phyloP scores from a whole-genome alignment of 2,113 vertebrate genomes.

The Scalopus aquaticus region DNA sequence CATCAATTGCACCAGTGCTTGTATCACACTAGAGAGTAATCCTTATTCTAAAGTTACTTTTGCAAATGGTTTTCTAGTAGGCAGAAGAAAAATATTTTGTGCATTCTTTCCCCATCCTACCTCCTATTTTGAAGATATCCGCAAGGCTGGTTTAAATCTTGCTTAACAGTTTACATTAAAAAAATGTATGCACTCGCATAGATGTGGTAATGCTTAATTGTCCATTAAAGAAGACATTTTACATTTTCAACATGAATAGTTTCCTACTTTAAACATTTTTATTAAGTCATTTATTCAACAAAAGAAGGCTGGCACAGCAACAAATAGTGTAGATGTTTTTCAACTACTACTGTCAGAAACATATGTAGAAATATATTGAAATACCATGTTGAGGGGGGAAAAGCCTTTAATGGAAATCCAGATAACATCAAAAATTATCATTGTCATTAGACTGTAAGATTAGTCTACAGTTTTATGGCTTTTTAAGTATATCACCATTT shows the following conservation, averaged over 20 bases:
- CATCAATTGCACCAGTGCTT: not conserved
- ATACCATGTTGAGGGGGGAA: not conserved
- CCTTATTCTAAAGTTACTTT: not conserved
- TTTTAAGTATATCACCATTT: slow-evolving; percentile 30
- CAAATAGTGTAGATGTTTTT: slow-evolving; percentile 39
- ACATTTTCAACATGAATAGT: slow-evolving; percentile 54
- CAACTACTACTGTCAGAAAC: slow-evolving; percentile 2
- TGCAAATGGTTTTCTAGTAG: slow-evolving; percentile 6
- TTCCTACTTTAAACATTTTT: slow-evolving; percentile 69
- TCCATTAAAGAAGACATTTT: slow-evolving; percentile 68
- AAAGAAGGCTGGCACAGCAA: slow-evolving; percentile 3
- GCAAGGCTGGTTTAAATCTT: slow-evolving; percentile 43
- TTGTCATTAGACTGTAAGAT: slow-evolving; percentile 28
- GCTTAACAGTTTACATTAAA: slow-evolving; percentile 55
- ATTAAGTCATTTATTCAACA: slow-evolving; percentile 67
- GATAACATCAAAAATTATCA: not conserved
- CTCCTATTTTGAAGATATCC: slow-evolving; percentile 39
- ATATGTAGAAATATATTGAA: slow-evolving; percentile 25
- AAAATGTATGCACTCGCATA: slow-evolving; percentile 50
- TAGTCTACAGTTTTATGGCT: not conserved
- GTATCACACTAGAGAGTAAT: not conserved
- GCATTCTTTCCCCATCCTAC: not conserved
- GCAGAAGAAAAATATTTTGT: slow-evolving; percentile 10
- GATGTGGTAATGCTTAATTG: slow-evolving; percentile 61
- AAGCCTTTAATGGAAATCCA: not conserved